phyloP scores from a whole-genome alignment of 1,140 invertebrate species.

The Drosophila bocki region DNA sequence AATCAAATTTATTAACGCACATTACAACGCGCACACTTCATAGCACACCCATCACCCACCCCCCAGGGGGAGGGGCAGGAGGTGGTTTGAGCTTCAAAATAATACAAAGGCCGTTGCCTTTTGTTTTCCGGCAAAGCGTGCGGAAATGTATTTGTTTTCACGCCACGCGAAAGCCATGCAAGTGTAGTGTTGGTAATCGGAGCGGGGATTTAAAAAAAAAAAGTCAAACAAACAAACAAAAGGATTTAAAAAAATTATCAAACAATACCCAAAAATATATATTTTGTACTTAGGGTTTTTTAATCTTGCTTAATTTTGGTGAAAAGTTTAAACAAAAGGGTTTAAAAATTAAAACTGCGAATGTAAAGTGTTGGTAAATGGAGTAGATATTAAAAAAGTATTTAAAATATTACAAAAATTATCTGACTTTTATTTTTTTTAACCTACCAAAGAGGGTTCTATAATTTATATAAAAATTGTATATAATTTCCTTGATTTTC shows the following conservation, averaged over 20 bases:
- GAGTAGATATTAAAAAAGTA: neutral
- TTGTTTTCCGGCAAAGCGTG: slow-evolving; percentile 20
- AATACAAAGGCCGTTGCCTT: slow-evolving; percentile 27
- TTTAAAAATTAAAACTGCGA: too few relatives aligned
- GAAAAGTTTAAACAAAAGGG: too few relatives aligned
- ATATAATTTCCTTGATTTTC: too few relatives aligned
- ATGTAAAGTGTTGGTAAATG: neutral
- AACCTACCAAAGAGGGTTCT: too few relatives aligned
- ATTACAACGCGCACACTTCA: slow-evolving; percentile 74
- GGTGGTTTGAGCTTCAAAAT: slow-evolving; percentile 19
- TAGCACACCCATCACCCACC: slow-evolving; percentile 38
- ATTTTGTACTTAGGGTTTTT: too few relatives aligned
- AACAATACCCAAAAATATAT: too few relatives aligned
- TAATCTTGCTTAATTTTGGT: too few relatives aligned
- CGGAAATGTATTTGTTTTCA: slow-evolving; percentile 31
- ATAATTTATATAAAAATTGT: too few relatives aligned
- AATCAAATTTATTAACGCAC: slow-evolving; percentile 83
- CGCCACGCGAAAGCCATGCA: slow-evolving; percentile 1
- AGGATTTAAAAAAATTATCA: too few relatives aligned
- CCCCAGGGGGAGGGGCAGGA: neutral
- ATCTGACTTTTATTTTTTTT: too few relatives aligned
- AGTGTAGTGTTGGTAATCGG: slow-evolving; percentile 5
- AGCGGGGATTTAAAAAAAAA: neutral
- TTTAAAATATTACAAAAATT: too few relatives aligned
- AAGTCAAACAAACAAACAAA: too few relatives aligned